A percentile compares a stretch with the other conserved stretches of the same genome.
phyloP scores from a whole-genome alignment of 2,113 vertebrate genomes.

The Nannobrachium achirus region DNA sequence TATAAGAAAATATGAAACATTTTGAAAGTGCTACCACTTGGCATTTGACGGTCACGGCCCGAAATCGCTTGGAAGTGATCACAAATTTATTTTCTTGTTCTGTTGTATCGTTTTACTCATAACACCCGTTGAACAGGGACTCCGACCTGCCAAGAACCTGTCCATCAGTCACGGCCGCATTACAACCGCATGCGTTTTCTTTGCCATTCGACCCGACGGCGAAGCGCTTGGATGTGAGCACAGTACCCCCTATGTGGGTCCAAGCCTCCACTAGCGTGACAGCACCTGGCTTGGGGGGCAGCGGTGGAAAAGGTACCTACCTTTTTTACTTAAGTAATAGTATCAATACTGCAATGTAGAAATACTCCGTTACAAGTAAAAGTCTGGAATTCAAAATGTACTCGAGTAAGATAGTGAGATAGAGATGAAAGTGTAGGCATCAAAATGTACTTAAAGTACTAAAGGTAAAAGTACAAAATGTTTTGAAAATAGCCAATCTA shows the following conservation, averaged over 20 bases:
- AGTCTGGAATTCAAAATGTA: too few relatives aligned
- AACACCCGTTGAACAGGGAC: slow-evolving; percentile 36
- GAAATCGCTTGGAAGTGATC: slow-evolving; percentile 52
- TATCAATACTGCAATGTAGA: too few relatives aligned
- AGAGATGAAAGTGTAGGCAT: too few relatives aligned
- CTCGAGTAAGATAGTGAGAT: too few relatives aligned
- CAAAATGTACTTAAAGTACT: too few relatives aligned
- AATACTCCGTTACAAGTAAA: too few relatives aligned
- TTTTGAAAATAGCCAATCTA: too few relatives aligned
- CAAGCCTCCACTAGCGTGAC: slow-evolving; percentile 18
- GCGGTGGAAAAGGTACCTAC: too few relatives aligned
- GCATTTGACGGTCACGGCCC: slow-evolving; percentile 11
- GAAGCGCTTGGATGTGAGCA: slow-evolving; percentile 38
- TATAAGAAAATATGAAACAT: slow-evolving; percentile 53
- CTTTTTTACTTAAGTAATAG: too few relatives aligned
- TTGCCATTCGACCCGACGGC: slow-evolving; percentile 48
- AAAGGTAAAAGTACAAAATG: too few relatives aligned
- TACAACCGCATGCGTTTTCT: slow-evolving; percentile 33
- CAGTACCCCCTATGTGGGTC: slow-evolving; percentile 10
- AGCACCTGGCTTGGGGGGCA: background rate
- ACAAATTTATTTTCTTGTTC: slow-evolving; percentile 54
- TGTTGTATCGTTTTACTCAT: slow-evolving; percentile 56
- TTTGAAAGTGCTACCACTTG: slow-evolving; percentile 46
- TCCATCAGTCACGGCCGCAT: slow-evolving; percentile 41
- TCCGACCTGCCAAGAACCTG: slow-evolving; percentile 50